Base-by-base conservation (phyloP, 2,888 invertebrate species). In the Drosophila rellima region DNA sequence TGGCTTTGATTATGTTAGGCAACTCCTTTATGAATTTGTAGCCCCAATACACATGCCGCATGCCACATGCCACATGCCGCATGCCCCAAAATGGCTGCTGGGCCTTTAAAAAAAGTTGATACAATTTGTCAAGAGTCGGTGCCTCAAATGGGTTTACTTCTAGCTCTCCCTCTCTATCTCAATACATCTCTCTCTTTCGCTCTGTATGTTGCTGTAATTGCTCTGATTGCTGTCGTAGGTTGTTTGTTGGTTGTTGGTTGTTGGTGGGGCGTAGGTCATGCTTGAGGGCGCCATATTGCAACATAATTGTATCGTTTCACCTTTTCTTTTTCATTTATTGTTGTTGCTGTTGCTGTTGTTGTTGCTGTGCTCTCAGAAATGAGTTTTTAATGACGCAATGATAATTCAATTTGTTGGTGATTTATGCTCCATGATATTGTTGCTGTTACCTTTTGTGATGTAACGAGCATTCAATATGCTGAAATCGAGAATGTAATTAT, bases 301-400 rank as follows among this genome's bases (percentile, higher is more conserved):
- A 85, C 88, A 86, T 85, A 88, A 89, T 89, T 89, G 82, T 78
- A 82, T 76, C 74, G 80, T 74, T 85, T 88, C 73, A 82, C 80
- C 80, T 82, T 85, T 78, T 74, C 67, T 62, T 70, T 62, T 70
- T 48, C 18, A 29, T 60, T 63, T 18, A n/a, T 54, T 26, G 35
- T 61, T 44, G 69, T n/a, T 35, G 15, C 33, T 13, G 51, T 17
- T 50, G 8, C 31, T 48, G 45, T 65, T 56, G 55, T 45, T 48
- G 45, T 65, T 56, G 55, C 44, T 31, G 59, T 26, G 17, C 59
- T 69, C 33, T 44, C 54, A 63, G 69, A 88, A 89, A 89, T 89
- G 89, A 78, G 85, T 72, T 89, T 84, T 83, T 89, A 89, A 84
- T 84, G 84, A 89, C 83, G 89, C 82, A 86, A 88, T 82, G 89